Evolutionary conservation across 2,888 invertebrate genomes (phyloP).

Genomic region (Sinohyriopsis cumingii): DNA sequence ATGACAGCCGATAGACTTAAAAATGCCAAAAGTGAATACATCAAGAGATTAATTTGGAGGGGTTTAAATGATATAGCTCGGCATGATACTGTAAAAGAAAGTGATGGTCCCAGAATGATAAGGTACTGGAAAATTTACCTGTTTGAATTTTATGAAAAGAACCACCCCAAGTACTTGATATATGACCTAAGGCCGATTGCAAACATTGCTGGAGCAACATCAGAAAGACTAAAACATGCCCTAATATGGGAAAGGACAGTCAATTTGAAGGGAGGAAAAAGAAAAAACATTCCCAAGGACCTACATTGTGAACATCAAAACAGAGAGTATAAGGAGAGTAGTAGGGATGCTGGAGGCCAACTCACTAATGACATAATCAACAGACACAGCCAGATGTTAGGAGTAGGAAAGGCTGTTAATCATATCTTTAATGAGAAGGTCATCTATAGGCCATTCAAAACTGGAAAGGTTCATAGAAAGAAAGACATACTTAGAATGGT

Average conservation of each 20-base stretch:
- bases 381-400: slow-evolving; percentile 3
- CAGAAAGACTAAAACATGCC: slow-evolving; percentile 7
- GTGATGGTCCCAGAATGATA: slow-evolving; percentile 16
- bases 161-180: slow-evolving; percentile 14
- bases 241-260: slow-evolving; percentile 16
- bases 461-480: not conserved
- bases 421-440: slow-evolving; percentile 7
- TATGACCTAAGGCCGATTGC: slow-evolving; percentile 8
- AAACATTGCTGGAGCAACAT: slow-evolving; percentile 17
- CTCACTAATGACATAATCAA: slow-evolving; percentile 2
- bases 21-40: slow-evolving; percentile 15
- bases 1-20: slow-evolving; percentile 3
- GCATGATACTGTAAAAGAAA: slow-evolving; percentile 19
- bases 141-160: slow-evolving; percentile 10
- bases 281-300: slow-evolving; percentile 17
- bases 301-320: slow-evolving; percentile 18
- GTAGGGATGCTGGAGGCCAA: slow-evolving; percentile 14
- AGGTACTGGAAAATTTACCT: slow-evolving; percentile 14
- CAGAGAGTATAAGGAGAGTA: slow-evolving; percentile 15
- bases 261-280: slow-evolving; percentile 7
- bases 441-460: not conserved
- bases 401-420: slow-evolving; percentile 1
- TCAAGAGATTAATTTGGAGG: slow-evolving; percentile 8
- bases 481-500: not conserved
- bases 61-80: slow-evolving; percentile 11